Percentiles rank a stretch among this genome's conserved stretches.
phyloP scores from a whole-genome alignment of 2,113 vertebrate species.

The Lonchura striata region DNA sequence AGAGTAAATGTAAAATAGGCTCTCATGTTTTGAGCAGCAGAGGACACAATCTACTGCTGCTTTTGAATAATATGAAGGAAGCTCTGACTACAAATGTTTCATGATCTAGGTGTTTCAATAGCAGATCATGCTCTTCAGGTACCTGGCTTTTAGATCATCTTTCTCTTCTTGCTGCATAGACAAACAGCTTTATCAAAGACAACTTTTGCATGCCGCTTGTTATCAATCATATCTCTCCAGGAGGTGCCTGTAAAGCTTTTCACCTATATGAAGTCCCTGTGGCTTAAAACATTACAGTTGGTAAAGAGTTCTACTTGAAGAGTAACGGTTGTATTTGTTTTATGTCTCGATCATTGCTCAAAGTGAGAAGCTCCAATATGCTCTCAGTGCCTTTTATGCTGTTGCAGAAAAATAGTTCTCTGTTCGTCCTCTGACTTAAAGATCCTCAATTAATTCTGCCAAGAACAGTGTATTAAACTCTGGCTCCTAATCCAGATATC shows the following conservation, averaged over 20 bases:
- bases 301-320: background rate
- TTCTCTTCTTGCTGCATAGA: background rate
- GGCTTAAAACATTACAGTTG: background rate
- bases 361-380: background rate
- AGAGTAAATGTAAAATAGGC: background rate
- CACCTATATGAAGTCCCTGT: background rate
- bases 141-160: background rate
- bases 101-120: background rate
- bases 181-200: background rate
- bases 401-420: background rate
- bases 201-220: background rate
- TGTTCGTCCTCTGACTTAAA: background rate
- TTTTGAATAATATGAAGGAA: background rate
- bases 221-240: background rate
- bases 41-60: background rate
- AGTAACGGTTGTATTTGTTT: background rate
- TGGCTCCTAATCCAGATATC: background rate
- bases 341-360: background rate
- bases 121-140: background rate
- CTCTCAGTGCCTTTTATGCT: background rate
- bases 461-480: background rate
- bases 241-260: background rate
- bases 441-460: background rate
- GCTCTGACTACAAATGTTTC: background rate
- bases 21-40: background rate